Conservation (phyloP, 2,113 vertebrate genomes). For the Pseudorasbora parva region DNA sequence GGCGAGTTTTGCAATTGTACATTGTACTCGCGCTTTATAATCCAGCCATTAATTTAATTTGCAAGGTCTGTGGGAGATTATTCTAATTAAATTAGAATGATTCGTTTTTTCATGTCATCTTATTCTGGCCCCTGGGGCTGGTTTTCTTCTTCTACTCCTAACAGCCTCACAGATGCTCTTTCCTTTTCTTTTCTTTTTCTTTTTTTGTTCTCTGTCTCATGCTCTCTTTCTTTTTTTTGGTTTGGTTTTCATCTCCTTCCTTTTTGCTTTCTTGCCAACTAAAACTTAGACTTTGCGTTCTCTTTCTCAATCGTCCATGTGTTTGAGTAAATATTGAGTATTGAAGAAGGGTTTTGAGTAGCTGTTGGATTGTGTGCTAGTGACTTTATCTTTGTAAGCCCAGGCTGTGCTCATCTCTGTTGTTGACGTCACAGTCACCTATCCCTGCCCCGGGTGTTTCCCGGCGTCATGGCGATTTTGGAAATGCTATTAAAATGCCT, state of each 20-base stretch:
- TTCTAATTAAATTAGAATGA: slow-evolving; percentile 62
- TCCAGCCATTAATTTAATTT: slow-evolving; percentile 43
- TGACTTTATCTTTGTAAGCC: slow-evolving; percentile 27
- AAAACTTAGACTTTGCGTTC: background rate
- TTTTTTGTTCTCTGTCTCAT: slow-evolving; percentile 3
- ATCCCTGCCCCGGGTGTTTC: slow-evolving; percentile 46
- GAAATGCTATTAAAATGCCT: slow-evolving; percentile 67
- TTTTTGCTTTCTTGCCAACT: background rate
- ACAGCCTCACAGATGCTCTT: slow-evolving; percentile 41
- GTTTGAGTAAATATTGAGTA: slow-evolving; percentile 41
- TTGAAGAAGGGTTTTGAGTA: slow-evolving; percentile 34
- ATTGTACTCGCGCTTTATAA: slow-evolving; percentile 22
- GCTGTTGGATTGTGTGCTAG: background rate
- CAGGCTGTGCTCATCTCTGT: background rate
- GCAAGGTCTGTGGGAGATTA: slow-evolving; percentile 58
- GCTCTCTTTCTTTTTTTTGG: background rate
- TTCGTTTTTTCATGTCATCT: slow-evolving; percentile 59
- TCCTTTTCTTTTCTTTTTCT: background rate
- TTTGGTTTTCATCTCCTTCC: background rate
- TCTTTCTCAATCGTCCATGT: slow-evolving; percentile 16
- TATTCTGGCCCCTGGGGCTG: slow-evolving; percentile 52
- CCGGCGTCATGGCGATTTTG: slow-evolving; percentile 17
- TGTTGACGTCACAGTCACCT: slow-evolving; percentile 45
- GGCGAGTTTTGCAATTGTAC: background rate
- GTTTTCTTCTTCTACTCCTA: slow-evolving; percentile 59